Conservation (phyloP, 2,113 vertebrate genomes). For the Tragelaphus strepsiceros region DNA sequence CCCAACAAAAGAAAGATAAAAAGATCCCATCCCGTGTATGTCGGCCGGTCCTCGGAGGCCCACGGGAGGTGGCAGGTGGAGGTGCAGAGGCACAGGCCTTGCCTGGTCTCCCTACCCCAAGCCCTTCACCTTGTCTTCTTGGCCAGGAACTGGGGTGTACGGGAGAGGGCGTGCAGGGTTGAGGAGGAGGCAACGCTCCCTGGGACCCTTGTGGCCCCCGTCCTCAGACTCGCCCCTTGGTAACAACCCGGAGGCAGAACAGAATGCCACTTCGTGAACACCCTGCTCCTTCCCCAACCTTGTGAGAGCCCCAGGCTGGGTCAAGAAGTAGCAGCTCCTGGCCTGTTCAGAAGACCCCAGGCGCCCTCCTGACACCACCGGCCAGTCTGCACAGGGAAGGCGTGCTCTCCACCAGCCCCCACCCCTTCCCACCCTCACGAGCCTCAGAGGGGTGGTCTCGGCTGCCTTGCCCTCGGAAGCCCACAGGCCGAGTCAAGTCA, state of each 20-base stretch:
- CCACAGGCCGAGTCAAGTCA: fast-evolving
- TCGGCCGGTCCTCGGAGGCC: fast-evolving
- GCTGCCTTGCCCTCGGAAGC: neutral
- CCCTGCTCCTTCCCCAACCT: neutral
- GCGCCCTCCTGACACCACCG: fast-evolving
- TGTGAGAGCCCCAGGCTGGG: neutral
- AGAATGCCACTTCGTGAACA: neutral
- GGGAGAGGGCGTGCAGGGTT: neutral
- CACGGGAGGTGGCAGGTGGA: neutral
- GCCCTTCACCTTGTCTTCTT: neutral
- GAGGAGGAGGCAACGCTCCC: neutral
- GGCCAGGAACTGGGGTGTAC: too few relatives aligned
- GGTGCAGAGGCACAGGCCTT: neutral
- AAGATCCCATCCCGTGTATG: fast-evolving
- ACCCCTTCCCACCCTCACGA: fast-evolving
- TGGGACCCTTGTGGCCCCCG: too few relatives aligned
- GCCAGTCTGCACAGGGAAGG: neutral
- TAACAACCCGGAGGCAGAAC: neutral
- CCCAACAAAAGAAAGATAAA: neutral
- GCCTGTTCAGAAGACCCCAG: neutral
- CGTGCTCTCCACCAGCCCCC: neutral
- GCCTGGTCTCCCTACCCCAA: fast-evolving
- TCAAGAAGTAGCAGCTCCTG: neutral
- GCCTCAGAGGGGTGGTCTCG: neutral
- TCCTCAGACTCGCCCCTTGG: neutral